A percentile compares a stretch with the other conserved stretches of the same genome.
These are phyloP conservation scores for Lacerta agilis DNA, from an alignment of 2,797 vertebrate genomes.

Conservation along the genomic window DNA sequence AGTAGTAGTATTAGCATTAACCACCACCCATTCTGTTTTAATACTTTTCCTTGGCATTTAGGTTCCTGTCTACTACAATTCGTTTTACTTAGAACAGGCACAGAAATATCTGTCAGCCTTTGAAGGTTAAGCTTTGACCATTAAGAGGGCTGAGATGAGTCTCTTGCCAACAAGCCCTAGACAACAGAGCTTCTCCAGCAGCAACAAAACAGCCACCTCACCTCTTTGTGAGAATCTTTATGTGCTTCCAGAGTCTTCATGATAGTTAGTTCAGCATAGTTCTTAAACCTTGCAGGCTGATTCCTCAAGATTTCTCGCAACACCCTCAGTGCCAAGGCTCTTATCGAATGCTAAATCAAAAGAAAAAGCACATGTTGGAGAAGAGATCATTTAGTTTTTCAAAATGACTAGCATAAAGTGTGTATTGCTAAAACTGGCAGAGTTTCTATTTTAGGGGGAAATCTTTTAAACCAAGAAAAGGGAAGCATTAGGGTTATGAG, in stretches of 20 bases:
- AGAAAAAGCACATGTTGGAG: neutral
- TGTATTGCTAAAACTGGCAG: neutral
- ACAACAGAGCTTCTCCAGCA: neutral
- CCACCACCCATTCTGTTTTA: neutral
- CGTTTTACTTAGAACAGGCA: neutral
- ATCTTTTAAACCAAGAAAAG: neutral
- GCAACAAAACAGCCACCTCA: constrained; percentile 61
- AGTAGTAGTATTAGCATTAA: too few relatives aligned
- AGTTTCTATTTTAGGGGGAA: neutral
- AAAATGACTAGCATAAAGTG: neutral
- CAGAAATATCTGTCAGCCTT: neutral
- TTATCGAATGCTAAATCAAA: constrained; percentile 88
- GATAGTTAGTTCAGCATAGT: constrained; percentile 97
- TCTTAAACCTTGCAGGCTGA: constrained; percentile 97
- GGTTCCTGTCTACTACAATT: neutral
- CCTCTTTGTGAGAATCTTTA: constrained; percentile 99
- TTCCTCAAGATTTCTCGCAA: constrained; percentile 95
- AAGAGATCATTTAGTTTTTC: neutral
- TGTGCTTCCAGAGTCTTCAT: constrained; percentile 99
- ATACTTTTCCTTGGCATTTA: neutral
- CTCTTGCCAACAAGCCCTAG: neutral
- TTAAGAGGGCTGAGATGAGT: neutral
- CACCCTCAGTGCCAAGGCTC: constrained; percentile 92
- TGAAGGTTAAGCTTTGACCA: neutral
- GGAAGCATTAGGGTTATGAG: neutral